Conservation (phyloP, 2,113 vertebrate species). For the Calidris pygmaea region DNA sequence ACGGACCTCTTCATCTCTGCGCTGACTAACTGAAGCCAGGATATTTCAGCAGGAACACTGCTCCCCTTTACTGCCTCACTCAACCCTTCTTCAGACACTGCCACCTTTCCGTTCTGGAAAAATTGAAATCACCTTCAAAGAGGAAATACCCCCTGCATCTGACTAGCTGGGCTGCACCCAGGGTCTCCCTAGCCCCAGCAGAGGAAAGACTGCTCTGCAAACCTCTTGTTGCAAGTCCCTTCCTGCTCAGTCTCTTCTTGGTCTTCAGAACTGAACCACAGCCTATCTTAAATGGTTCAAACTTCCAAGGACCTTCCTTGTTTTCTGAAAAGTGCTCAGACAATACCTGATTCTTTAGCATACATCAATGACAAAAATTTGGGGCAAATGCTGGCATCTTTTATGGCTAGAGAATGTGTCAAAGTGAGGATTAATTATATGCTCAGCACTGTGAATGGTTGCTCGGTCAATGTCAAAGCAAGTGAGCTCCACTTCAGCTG, state of each 20-base stretch:
- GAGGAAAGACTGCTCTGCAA: neutral
- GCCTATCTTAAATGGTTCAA: neutral
- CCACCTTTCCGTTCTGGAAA: neutral
- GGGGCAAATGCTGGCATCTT: neutral
- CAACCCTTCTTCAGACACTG: neutral
- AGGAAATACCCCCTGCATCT: neutral
- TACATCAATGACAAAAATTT: neutral
- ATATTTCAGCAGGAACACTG: neutral
- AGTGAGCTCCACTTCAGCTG: neutral
- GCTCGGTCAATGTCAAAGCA: neutral
- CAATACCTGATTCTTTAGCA: neutral
- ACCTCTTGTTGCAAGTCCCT: neutral
- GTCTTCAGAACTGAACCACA: neutral
- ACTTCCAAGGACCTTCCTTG: neutral
- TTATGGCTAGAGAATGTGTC: neutral
- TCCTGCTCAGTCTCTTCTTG: neutral
- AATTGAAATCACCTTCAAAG: neutral
- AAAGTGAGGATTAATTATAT: neutral
- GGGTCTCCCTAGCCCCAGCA: neutral
- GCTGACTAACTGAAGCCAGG: neutral
- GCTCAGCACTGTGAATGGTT: neutral
- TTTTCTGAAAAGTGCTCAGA: neutral
- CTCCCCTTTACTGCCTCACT: neutral
- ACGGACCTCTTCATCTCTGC: neutral
- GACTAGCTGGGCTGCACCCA: neutral